Evolutionary conservation across 2,888 invertebrate genomes (phyloP), one percentile per base, ranked within the genome.

Genomic region (Apocheima hispidaria): DNA sequence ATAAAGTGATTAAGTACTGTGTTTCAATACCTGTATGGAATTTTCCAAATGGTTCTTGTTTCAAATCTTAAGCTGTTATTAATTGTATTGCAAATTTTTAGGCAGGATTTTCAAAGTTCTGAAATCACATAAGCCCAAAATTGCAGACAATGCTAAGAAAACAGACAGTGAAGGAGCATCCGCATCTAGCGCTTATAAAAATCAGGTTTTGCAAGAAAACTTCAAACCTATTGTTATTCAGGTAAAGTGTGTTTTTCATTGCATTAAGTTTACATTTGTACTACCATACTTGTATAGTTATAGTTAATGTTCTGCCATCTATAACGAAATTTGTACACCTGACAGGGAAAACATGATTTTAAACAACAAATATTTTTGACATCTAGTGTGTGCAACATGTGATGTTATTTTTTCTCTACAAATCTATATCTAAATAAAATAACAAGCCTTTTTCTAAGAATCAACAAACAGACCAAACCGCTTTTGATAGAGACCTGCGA

Each of bases 41-140:
- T 36, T 14, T 36, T 14, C 4, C 9, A 4, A 36, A 6, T 36
- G 36, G 14, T n/a, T n/a, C n/a, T 4, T 14, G 14, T 35, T n/a
- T 35, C n/a, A n/a, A 18, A 18, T 36, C n/a, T 18, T 40, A 40
- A 20, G 9, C 20, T 40, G 9, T 2, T 10, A 21, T 2, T 6
- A 4, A 38, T 21, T 40, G 58, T 57, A 28, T 60, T 48, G n/a
- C 7, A 26, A 41, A 26, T 63, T 52, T 78, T 40, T 66, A 92
- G 92, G 92, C 6, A 83, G 81, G 74, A 88, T 92, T 74, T 92
- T 92, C 60, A 88, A 84, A 73, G 92, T 84, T 4, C 69, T 92
- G 56, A 90, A 86, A 73, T 76, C 78, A 33, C 83, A 81, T 21
- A 92, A 86, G 69, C 55, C 72, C 28, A 90, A 84, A 73, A 79